Evolutionary conservation across 2,888 invertebrate species (phyloP), one percentile per base, ranked within the genome.

Genomic region (Nymphalis urticae): DNA sequence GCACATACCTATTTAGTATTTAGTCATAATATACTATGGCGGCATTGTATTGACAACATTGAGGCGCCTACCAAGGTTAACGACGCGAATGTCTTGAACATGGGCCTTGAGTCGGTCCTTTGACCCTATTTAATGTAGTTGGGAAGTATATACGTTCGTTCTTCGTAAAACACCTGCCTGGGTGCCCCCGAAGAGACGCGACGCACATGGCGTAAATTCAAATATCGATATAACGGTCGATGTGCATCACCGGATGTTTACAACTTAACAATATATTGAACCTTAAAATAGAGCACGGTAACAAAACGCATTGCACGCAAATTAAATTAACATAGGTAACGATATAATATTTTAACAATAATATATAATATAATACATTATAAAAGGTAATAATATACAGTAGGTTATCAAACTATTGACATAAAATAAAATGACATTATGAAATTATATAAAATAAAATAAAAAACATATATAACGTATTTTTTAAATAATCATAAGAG

Each of bases 61-160:
- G 79, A 83, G 85, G 85, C 82, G 84, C 84, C 81, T 82, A 76
- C 76, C 76, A 84, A 86, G 85, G 86, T 85, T 85, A 85, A 82
- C 80, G 86, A 83, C 83, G 80, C 72, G 79, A 86, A 86, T 84
- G 86, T 86, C 83, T 85, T 80, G 81, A 68, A 77, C 77, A 78
- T 73, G 78, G 85, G 85, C 91, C 90, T 91, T 90, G 90, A 80
- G 76, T 73, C 79, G 77, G 91, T 90, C 88, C 87, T 87, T 88
- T 90, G 90, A 91, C 87, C 90, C 84, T 82, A 78, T 76, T 77
- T 77, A 69, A 82, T 81, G 84, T 80, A 82, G 80, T 83, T 79
- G 82, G 66, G 66, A 66, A 69, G 71, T 82, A 82, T 42, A 42
- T 80, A 82, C 82, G 85, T 70, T 66, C 63, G 58, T 76, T 76